These are phyloP conservation scores for Drosophila maculinotata DNA, from an alignment of 2,888 invertebrate genomes.

Conservation along the genomic window DNA sequence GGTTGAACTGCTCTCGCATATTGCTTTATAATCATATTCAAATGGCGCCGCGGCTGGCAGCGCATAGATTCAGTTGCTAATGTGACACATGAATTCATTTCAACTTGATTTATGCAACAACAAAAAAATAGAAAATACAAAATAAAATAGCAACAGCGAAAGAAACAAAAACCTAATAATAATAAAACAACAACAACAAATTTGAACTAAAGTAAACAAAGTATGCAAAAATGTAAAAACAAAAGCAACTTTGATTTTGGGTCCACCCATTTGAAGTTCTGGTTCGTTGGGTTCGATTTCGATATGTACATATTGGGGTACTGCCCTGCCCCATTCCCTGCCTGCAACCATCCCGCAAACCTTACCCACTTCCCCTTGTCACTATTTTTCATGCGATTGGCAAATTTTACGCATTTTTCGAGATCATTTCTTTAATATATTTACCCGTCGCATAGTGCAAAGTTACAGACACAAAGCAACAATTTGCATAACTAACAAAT, in stretches of 20 bases:
- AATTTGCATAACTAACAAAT: slow-evolving; percentile 55
- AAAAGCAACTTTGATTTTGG: slow-evolving; percentile 56
- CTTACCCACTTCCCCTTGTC: not conserved
- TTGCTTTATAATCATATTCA: slow-evolving; percentile 60
- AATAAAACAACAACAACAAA: slow-evolving; percentile 32
- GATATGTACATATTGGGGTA: slow-evolving; percentile 26
- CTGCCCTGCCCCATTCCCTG: not conserved
- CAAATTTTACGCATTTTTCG: slow-evolving; percentile 32
- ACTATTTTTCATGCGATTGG: slow-evolving; percentile 10
- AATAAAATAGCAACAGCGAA: slow-evolving; percentile 16
- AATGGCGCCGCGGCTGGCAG: slow-evolving; percentile 28
- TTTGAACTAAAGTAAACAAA: slow-evolving; percentile 64
- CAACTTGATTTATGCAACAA: slow-evolving; percentile 72
- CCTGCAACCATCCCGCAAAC: not conserved
- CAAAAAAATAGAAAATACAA: slow-evolving; percentile 19
- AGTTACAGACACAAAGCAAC: slow-evolving; percentile 50
- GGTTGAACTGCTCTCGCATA: slow-evolving; percentile 4
- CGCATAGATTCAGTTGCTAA: slow-evolving; percentile 61
- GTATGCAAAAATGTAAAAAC: slow-evolving; percentile 58
- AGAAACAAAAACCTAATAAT: slow-evolving; percentile 14
- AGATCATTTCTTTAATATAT: slow-evolving; percentile 55
- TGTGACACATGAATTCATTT: slow-evolving; percentile 74
- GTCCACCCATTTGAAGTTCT: slow-evolving; percentile 42
- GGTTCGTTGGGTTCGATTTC: slow-evolving; percentile 43
- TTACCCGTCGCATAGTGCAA: slow-evolving; percentile 46